Evolutionary conservation across 2,797 vertebrate genomes (phyloP), one percentile per base, ranked within the genome.

Genomic region (Gymnothorax reevesii): DNA sequence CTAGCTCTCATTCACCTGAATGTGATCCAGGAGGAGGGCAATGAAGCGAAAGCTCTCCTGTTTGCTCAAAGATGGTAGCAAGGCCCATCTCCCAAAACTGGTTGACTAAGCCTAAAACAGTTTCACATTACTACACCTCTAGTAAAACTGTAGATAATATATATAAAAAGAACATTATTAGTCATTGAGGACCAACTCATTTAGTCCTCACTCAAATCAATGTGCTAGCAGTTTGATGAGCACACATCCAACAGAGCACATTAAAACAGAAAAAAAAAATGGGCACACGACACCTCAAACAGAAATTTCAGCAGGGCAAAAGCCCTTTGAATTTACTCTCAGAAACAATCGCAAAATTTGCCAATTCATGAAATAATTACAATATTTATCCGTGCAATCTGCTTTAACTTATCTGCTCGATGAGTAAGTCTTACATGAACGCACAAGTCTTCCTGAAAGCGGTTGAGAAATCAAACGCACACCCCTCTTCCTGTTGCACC

Each of bases 71-170:
- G 20, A 27, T 7, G 90, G 71, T 7, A 60, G 77, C 33, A 69
- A 85, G 92, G 83, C 92, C 91, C 92, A 42, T 92, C 90, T 82
- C 87, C 91, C 20, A 60, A 79, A 90, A 89, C 90, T 87, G 84
- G 93, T 92, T 89, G 93, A 94, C 92, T 90, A 92, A 90, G 92
- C 93, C 96, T 95, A 95, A 96, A 95, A 95, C 93, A 83, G 90
- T 91, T 91, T 89, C 92, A 94, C 92, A 95, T 95, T 95, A 95
- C 93, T 90, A 93, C 92, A 92, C 90, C 90, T 92, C 94, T 92
- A 92, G 94, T 93, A 94, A 95, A 95, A 92, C 93, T 94, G 93
- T 92, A 94, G 95, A 94, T 95, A 94, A 95, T 95, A 96, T 95
- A 96, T 93, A 96, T n/a, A 94, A 95, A 93, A 95, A 94, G 93